Evolutionary conservation across 1,140 invertebrate genomes (phyloP).

Genomic region (Temnothorax nylanderi): DNA sequence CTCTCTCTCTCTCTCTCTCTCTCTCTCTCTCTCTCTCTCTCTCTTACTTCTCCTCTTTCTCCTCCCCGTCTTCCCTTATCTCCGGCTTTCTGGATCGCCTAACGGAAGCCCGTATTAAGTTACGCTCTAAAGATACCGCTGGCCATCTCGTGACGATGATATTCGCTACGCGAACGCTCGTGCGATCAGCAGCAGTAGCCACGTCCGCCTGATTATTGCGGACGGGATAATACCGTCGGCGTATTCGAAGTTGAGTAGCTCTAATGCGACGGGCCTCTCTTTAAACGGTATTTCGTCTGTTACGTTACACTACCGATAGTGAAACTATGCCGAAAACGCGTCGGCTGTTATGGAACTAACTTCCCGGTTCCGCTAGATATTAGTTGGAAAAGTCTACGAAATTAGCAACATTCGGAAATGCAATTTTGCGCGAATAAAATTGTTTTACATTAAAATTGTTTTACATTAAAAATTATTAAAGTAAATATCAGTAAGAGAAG

Average conservation of each 20-base stretch:
- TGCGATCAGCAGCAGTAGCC: constrained; percentile 37
- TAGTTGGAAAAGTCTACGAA: neutral
- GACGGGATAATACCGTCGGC: constrained; percentile 20
- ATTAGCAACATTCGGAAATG: neutral
- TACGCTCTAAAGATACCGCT: constrained; percentile 48
- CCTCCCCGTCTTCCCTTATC: constrained; percentile 16
- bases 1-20: neutral
- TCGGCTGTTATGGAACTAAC: neutral
- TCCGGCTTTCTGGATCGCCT: constrained; percentile 39
- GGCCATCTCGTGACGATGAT: constrained; percentile 50
- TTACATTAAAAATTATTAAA: neutral
- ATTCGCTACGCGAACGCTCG: constrained; percentile 38
- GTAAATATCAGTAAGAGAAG: neutral
- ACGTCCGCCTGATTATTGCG: constrained; percentile 23
- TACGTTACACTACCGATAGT: neutral
- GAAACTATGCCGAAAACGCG: neutral
- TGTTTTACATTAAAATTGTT: neutral
- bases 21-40: neutral
- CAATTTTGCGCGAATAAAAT: neutral
- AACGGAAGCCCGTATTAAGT: constrained; percentile 61
- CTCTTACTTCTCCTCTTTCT: neutral
- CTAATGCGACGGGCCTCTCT: constrained; percentile 19
- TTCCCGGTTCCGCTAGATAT: neutral
- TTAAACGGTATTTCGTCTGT: constrained; percentile 26
- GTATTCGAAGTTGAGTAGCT: neutral